Evolutionary conservation across 2,888 invertebrate species (phyloP), one percentile per base, ranked within the genome.

Genomic region (Drosophila silvestris): DNA sequence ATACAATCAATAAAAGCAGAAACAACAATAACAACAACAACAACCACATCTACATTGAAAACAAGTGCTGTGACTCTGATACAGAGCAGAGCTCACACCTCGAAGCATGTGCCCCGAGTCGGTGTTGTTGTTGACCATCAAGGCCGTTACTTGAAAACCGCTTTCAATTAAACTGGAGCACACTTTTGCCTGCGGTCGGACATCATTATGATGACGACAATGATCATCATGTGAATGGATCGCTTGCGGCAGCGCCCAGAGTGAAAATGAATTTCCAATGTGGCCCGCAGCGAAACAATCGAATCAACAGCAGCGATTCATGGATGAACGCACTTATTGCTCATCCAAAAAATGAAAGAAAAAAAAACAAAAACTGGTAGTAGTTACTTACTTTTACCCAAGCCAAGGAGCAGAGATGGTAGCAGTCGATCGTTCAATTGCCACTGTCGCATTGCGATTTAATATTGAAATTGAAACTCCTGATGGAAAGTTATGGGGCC

Each of bases 161-260:
- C 91, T 91, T 91, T 91, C 91, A 85, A 86, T 90, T 91, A 91
- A 91, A 91, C 84, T 91, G 91, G 91, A 87, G 91, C 91, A 92
- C 91, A 89, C 91, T 92, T 91, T 88, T 92, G 92, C 86, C 81
- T 86, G 91, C 88, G 90, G 85, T 90, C 77, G 70, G 57, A 65
- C 53, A 59, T 65, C 83, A 74, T 70, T 71, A 77, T 60, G 70
- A 74, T 70, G 61, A 54, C 30, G 70, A 67, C 64, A 64, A 54
- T 69, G 41, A 70, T 74, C 57, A 70, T 74, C 26, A 26, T 12
- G 26, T 9, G n/a, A 14, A 57, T 70, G 54, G 68, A 75, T 79
- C 70, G 74, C 80, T 74, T 79, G 78, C 77, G 82, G 82, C 76
- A 76, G 91, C 83, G 87, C 75, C 89, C 68, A 77, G 82, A 85